phyloP scores from a whole-genome alignment of 2,888 invertebrate species.

The Pycnomerus fuliginosus region DNA sequence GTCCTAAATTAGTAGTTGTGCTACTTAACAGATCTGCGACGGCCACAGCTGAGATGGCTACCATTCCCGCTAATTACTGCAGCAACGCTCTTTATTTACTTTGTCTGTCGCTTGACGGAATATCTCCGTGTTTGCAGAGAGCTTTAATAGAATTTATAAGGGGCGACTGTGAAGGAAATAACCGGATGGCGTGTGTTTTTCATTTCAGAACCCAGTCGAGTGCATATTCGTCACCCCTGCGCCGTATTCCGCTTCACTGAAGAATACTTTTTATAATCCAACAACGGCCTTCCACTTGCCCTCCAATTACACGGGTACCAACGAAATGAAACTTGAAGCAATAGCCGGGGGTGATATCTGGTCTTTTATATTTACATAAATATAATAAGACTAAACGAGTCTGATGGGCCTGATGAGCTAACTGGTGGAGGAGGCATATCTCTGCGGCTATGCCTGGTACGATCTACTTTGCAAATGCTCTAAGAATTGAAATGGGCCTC shows the following conservation, averaged over 20 bases:
- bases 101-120: slow-evolving; percentile 24
- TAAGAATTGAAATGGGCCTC: slow-evolving; percentile 51
- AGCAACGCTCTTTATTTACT: slow-evolving; percentile 26
- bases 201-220: slow-evolving; percentile 29
- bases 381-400: slow-evolving; percentile 14
- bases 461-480: slow-evolving; percentile 50
- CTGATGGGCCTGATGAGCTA: slow-evolving; percentile 19
- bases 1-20: slow-evolving; percentile 22
- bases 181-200: slow-evolving; percentile 25
- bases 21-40: slow-evolving; percentile 25
- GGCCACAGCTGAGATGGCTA: slow-evolving; percentile 19
- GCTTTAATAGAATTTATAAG: slow-evolving; percentile 27
- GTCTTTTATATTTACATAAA: slow-evolving; percentile 17
- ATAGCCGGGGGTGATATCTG: slow-evolving; percentile 15
- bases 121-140: slow-evolving; percentile 24
- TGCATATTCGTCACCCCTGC: slow-evolving; percentile 28
- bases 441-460: slow-evolving; percentile 33
- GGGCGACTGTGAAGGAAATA: slow-evolving; percentile 22
- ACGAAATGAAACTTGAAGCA: slow-evolving; percentile 7
- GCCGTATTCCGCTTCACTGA: slow-evolving; percentile 17
- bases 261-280: slow-evolving; percentile 20
- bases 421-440: slow-evolving; percentile 3
- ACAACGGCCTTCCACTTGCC: slow-evolving; percentile 6
- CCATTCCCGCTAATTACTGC: slow-evolving; percentile 25
- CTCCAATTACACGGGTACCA: slow-evolving; percentile 7